Evolutionary conservation across 2,797 vertebrate genomes (phyloP), one percentile per base, ranked within the genome.

Genomic region (Aldrovandia affinis): DNA sequence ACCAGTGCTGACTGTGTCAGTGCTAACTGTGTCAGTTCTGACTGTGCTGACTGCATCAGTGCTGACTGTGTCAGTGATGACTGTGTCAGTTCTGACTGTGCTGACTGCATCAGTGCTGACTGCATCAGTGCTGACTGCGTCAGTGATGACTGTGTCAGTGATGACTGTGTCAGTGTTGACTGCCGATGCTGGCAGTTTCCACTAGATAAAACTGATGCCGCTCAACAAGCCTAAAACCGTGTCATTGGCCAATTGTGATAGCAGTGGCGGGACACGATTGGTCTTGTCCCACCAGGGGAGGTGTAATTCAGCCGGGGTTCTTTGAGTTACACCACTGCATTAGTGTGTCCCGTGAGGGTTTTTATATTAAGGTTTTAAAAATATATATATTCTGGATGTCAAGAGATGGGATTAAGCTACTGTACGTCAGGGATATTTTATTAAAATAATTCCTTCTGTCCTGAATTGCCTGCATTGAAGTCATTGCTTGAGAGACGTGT

Each of bases 261-360:
- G 18, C 22, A 20, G 36, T 50, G 47, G 12, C 47, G 12, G 12
- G 1, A 50, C 47, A 50, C 12, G 12, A 3, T 39, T 73, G 68
- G 68, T 33, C 36, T 3, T 18, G 30, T 73, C 36, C 7, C 5
- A 5, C 68, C 33, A 73, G 33, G 36, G 33, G 39, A 6, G 28
- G 63, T 65, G 28, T 65, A 28, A 65, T 14, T 28, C n/a, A 65
- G 12, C 63, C 63, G 30, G 1, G 36, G 68, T 42, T 42, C 68
- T 33, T 73, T 33, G 18, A 18, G 68, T 73, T 73, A 73, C n/a
- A n/a, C 68, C 28, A 22, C 5, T 73, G 36, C 68, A 73, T 73
- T 73, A 73, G 68, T 42, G 20, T 20, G 68, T 73, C 68, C 68
- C 68, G 22, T 42, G 68, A 39, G 68, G 33, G 33, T 73, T 73